These are phyloP conservation scores for Haliclona indistincta DNA, from an alignment of 37 sponge, comb jelly and placozoan genomes.

Conservation along the genomic window DNA sequence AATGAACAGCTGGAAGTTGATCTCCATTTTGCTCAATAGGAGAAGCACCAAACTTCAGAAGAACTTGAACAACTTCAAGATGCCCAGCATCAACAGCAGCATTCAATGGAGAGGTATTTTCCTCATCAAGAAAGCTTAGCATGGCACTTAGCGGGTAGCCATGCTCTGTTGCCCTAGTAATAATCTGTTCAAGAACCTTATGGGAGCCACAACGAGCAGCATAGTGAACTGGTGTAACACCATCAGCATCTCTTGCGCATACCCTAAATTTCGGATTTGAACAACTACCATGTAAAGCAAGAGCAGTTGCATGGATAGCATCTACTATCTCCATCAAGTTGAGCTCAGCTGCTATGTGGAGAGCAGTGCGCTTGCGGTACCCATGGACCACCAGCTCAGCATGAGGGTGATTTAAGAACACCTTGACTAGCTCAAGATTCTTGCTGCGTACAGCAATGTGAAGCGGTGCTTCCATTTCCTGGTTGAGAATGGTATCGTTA, in stretches of 20 bases:
- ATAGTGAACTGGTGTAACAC: constrained; percentile 66
- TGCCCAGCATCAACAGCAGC: constrained; percentile 87
- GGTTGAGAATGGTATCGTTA: constrained; percentile 53
- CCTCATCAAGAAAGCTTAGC: constrained; percentile 70
- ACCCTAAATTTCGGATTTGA: too few species aligned
- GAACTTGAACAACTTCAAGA: constrained; percentile 69
- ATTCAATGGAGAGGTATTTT: constrained; percentile 87
- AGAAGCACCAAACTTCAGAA: constrained; percentile 70
- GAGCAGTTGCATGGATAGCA: too few species aligned
- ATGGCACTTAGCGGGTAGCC: constrained; percentile 64
- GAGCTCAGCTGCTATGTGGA: constrained; percentile 71
- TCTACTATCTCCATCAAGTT: constrained; percentile 56
- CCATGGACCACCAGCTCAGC: constrained; percentile 41
- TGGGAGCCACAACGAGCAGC: constrained; percentile 76
- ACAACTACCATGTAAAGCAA: too few species aligned
- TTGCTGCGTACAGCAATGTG: constrained; percentile 60
- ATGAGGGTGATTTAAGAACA: constrained; percentile 30
- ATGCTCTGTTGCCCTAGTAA: constrained; percentile 34
- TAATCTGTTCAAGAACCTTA: constrained; percentile 51
- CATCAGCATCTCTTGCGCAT: constrained; percentile 73
- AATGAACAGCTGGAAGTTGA: constrained; percentile 64
- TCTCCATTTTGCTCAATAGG: constrained; percentile 35
- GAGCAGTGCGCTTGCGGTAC: constrained; percentile 52
- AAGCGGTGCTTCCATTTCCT: constrained; percentile 45
- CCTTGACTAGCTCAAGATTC: constrained; percentile 35